Conservation (phyloP, 1,140 invertebrate genomes). For the Subanguina moxae region DNA sequence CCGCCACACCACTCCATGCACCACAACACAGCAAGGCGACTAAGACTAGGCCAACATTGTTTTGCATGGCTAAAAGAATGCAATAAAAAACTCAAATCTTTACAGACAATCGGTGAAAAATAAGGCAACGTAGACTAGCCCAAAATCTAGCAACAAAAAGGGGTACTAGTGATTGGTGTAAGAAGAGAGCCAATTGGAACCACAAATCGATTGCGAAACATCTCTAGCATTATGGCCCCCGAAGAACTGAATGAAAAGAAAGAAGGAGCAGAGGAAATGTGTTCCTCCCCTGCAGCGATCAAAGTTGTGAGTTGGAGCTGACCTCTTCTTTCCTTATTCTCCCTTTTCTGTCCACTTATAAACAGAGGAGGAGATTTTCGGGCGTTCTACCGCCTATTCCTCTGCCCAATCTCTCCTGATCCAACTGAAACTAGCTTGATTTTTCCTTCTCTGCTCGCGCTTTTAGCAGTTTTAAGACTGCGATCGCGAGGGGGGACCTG, state of each 20-base stretch:
- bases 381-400: no score
- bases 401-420: no score
- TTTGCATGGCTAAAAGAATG: background rate
- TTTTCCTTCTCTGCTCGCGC: no score
- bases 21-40: background rate
- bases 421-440: no score
- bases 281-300: background rate
- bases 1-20: background rate
- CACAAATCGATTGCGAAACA: background rate
- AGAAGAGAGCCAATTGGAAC: background rate
- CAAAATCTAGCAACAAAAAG: no score
- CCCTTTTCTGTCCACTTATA: conserved; percentile 2
- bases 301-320: background rate
- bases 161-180: no score
- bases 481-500: no score
- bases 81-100: background rate
- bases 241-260: background rate
- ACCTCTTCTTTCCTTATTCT: conserved; percentile 1
- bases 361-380: no score
- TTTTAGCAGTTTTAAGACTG: no score
- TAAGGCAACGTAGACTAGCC: no score
- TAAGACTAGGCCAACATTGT: conserved; percentile 5
- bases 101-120: background rate
- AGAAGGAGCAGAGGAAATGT: background rate
- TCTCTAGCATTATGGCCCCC: background rate